Evolutionary conservation across 2,113 vertebrate genomes (phyloP), one percentile per base, ranked within the genome.

Genomic region (Salvelinus fontinalis): DNA sequence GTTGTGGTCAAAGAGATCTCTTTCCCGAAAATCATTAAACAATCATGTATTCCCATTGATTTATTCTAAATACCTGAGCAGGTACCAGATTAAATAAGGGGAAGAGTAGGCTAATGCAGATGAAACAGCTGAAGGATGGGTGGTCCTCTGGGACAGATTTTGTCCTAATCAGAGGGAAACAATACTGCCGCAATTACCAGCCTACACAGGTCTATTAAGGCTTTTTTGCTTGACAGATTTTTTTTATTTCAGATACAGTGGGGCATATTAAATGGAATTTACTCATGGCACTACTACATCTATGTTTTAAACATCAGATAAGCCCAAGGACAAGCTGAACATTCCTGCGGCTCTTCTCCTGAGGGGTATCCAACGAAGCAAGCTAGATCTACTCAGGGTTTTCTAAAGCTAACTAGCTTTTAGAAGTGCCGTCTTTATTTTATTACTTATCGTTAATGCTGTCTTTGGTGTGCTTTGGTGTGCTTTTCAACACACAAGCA

Each of bases 1-100:
- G 95, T 94, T 91, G 92, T 95, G 96, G 95, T 97, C 95, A 94
- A 98, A 97, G 93, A 93, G 94, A 95, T 95, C 95, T 95, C 95
- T 96, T 44, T 97, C 94, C 94, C 94, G 94, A 95, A 98, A 99
- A 99, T 99, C 97, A 98, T 98, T 99, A 99, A 97, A 97, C 97
- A 99, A 99, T 99, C 97, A 98, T 98, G 97, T 99, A 98, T 98
- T 96, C 95, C 92, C 95, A 99, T 98, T 97, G 97, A 99, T 99
- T 99, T 98, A 98, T 99, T 99, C 95, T 98, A 97, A 99, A 97
- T 95, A 97, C 95, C 96, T 97, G 96, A 94, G 96, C 91, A 92
- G 94, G 92, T 96, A 96, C 95, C 97, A 97, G 97, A 99, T 99
- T 98, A 97, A 96, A 96, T 94, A 93, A 92, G 92, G 94, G 39